Evolutionary conservation across 2,797 vertebrate species (phyloP), one percentile per base, ranked within the genome.

Genomic region (Bradypodion ventrale): DNA sequence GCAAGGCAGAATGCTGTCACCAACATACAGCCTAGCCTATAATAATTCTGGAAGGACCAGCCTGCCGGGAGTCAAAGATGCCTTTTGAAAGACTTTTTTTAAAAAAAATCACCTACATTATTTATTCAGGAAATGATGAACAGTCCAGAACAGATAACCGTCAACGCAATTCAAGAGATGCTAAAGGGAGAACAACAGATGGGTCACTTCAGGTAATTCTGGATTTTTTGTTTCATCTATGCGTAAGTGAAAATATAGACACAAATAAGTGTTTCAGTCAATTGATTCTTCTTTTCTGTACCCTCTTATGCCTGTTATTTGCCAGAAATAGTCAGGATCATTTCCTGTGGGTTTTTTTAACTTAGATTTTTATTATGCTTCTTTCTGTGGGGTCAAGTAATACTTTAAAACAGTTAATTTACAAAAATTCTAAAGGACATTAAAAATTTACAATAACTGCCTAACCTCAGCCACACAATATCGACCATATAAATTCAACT

Each of bases 171-270:
- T 92, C 97, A n/a, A 96, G 98, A 96, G 98, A 99, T 87, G 91
- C 97, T 66, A 99, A 99, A 95, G 96, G 97, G 65, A 97, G 98
- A 95, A 96, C 95, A 87, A 95, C 95, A 86, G 98, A 99, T 82
- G 98, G 98, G 88, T 97, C 97, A 82, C 95, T 99, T 92, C 98
- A 99, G 98, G 98, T 99, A 96, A 95, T 75, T 85, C 83, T n/a
- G 52, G 63, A 70, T 88, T 73, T 70, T 88, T 68, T 23, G 75
- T 10, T 16, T 81, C 75, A 13, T 85, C 52, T 59, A 21, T n/a
- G 15, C 15, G 7, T 25, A 9, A 7, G 8, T 74, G 59, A 44
- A n/a, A n/a, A n/a, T n/a, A n/a, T n/a, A n/a, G 25, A n/a, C n/a
- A 46, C 13, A 69, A 7, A 32, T 46, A 32, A 44, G 2, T 42